phyloP scores from a whole-genome alignment of 2,888 invertebrate species.

The Scotopteryx bipunctaria region DNA sequence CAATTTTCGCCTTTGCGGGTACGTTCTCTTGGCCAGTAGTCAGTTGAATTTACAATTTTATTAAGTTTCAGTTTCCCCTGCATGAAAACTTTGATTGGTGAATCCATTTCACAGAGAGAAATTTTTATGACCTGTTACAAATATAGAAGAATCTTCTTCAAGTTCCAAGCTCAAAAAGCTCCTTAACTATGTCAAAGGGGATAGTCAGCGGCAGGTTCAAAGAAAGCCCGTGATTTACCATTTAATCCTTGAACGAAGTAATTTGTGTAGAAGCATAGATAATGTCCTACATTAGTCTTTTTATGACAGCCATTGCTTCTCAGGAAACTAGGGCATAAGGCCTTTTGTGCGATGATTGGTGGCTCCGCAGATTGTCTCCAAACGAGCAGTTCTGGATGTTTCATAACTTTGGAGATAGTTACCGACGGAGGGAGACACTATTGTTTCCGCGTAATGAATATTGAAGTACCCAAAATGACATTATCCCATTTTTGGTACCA shows the following conservation, averaged over 20 bases:
- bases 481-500: no score
- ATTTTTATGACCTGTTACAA: neutral
- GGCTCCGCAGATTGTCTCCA: conserved; percentile 8
- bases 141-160: no score
- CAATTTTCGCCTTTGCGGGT: conserved; percentile 17
- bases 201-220: no score
- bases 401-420: neutral
- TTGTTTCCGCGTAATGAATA: neutral
- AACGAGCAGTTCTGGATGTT: neutral
- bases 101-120: neutral
- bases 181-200: no score
- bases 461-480: no score
- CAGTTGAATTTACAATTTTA: neutral
- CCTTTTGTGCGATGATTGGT: conserved; percentile 5
- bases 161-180: no score
- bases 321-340: neutral
- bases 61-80: neutral
- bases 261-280: no score
- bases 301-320: neutral
- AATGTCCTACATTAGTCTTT: no score
- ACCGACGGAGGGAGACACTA: neutral
- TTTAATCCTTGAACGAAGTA: no score
- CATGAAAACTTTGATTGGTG: neutral
- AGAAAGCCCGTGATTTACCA: no score
- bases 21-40: neutral